Percentiles rank a stretch among this genome's conserved stretches.
Evolutionary conservation across 2,888 invertebrate genomes (phyloP).

Genomic region (Drosophila flavopinicola): DNA sequence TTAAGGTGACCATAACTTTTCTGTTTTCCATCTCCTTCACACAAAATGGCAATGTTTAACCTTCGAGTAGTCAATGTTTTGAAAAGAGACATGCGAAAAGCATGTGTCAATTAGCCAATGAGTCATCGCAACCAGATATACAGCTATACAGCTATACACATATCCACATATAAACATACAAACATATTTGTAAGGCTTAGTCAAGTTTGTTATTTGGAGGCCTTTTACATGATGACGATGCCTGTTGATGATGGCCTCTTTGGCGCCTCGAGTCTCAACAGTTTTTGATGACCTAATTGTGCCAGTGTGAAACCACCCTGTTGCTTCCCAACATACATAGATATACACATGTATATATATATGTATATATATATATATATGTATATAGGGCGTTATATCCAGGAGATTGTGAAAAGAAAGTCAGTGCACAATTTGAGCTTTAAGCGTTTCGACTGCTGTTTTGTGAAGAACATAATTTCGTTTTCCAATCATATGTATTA

Average conservation of each 20-base stretch:
- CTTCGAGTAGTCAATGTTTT: constrained; percentile 1
- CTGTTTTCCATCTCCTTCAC: constrained; percentile 17
- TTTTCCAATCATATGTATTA: constrained; percentile 13
- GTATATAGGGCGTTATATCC: not conserved
- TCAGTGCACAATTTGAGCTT: constrained; percentile 18
- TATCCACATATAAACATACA: not conserved
- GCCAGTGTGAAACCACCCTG: constrained; percentile 40
- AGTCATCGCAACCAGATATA: constrained; percentile 30
- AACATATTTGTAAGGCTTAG: not conserved
- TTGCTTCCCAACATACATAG: constrained; percentile 20
- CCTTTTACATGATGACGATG: constrained; percentile 32
- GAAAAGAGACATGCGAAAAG: constrained; percentile 14
- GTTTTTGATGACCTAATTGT: constrained; percentile 55
- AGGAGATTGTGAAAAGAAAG: not conserved
- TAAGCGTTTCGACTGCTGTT: constrained; percentile 3
- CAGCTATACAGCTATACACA: too few species aligned
- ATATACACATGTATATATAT: not conserved
- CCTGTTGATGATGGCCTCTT: constrained; percentile 38
- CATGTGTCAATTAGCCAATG: constrained; percentile 23
- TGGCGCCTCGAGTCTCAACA: constrained; percentile 51
- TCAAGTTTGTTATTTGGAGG: constrained; percentile 15
- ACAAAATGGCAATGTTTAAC: constrained; percentile 20
- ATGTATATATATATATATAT: not conserved
- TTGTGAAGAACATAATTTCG: constrained; percentile 4
- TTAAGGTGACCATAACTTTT: not conserved